These are phyloP conservation scores for Cordilura impudica DNA, from an alignment of 2,888 invertebrate species.

Conservation along the genomic window DNA sequence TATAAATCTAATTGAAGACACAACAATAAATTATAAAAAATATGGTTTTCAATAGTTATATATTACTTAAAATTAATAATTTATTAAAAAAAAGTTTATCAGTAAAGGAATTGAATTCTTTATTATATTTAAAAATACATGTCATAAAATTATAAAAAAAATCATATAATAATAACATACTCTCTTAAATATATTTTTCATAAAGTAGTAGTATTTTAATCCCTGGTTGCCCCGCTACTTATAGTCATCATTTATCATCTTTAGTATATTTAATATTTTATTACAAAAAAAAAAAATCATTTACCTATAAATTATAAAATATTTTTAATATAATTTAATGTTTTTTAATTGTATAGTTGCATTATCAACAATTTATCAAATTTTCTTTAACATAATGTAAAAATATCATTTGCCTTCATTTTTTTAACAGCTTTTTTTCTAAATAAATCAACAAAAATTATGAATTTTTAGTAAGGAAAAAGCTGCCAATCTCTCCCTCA, in stretches of 20 bases:
- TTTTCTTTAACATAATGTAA: slow-evolving; percentile 13
- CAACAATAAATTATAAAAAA: slow-evolving; percentile 5
- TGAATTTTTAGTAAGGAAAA: slow-evolving; percentile 36
- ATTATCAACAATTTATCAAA: not conserved
- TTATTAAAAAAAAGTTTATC: slow-evolving; percentile 2
- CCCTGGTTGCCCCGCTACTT: not conserved
- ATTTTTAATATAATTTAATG: not conserved
- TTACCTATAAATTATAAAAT: not conserved
- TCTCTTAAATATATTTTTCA: not conserved
- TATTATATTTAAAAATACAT: slow-evolving; percentile 12
- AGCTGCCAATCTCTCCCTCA: slow-evolving; percentile 56
- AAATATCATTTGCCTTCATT: slow-evolving; percentile 14
- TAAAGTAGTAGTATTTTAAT: not conserved
- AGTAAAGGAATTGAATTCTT: slow-evolving; percentile 56
- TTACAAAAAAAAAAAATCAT: too few species aligned
- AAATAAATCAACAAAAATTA: slow-evolving; percentile 31
- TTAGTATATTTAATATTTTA: too few species aligned
- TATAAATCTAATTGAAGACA: not conserved
- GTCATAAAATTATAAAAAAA: not conserved
- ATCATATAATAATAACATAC: not conserved
- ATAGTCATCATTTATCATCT: slow-evolving; percentile 11
- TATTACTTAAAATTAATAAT: not conserved
- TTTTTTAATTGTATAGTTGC: not conserved
- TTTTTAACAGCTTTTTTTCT: slow-evolving; percentile 26
- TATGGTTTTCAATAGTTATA: slow-evolving; percentile 31